Evolutionary conservation across 2,888 invertebrate genomes (phyloP), one percentile per base, ranked within the genome.

Genomic region (Lasius platythorax): DNA sequence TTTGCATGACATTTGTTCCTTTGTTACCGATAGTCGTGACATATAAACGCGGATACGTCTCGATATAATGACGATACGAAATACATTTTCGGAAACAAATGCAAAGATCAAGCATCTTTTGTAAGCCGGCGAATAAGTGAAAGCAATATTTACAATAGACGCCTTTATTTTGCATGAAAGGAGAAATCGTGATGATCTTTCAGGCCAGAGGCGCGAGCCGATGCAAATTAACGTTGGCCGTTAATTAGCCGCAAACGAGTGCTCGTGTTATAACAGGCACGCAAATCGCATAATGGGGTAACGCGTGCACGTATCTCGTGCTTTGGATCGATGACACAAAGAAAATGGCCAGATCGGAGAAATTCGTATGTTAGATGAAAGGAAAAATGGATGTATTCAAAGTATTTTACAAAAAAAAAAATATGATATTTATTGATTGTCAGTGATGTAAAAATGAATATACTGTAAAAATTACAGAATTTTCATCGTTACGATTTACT

Each of bases 211-310:
- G 4, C 23, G 61, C 37, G 50, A 66, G 66, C 12, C 15, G 50
- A n/a, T 37, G 33, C 56, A 81, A 84, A 81, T 46, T 23, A 23
- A 23, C 23, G 58, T 81, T 66, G 67, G 58, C 67, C 63, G 68
- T 70, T 84, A 84, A 84, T 84, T 84, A 84, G 61, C 43, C 74
- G 74, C 66, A 67, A 84, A 84, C 53, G 23, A 46, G 43, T 82
- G 58, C 46, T 15, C 58, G 9, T 43, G 28, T 84, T 82, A 75
- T 74, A 84, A 81, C 30, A 33, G 15, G 46, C 84, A 73, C 68
- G 68, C 74, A 66, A 61, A 73, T 64, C 3, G 28, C n/a, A 58
- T 40, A 75, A 82, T 75, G 30, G 43, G 73, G 37, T 28, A 74
- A 43, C 33, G 43, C 33, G 30, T 64, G 76, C 75, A 40, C 28